Base-by-base conservation (phyloP, 2,797 vertebrate genomes). In the Luscinia megarhynchos region DNA sequence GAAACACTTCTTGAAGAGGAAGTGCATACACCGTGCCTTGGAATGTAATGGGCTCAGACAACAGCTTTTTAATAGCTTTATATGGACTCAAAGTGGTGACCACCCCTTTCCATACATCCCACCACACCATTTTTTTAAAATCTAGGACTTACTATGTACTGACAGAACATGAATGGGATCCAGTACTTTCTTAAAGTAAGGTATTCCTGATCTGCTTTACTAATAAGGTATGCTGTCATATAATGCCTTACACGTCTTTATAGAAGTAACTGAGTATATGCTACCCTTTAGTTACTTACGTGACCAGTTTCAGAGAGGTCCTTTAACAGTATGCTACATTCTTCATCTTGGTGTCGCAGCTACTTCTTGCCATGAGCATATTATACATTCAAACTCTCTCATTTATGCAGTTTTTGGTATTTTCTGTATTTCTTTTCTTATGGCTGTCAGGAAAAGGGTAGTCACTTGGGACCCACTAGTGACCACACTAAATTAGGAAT, bases 401-500 rank as follows among this genome's bases (percentile, higher is more conserved):
- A 55, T 8, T 32, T 36, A 63, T 0, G 2, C 11, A 43, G 24
- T 22, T 43, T 73, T 83, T 5, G 2, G 30, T 45, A 55, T 75
- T 93, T 62, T 80, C 55, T 50, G 29, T 66, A 53, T 57, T 67
- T n/a, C 38, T 84, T 57, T 67, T n/a, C 34, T 78, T 54, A 34
- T 5, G 18, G 59, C 23, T 36, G 24, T 46, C 70, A 88, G 61
- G 63, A 62, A 84, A 94, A 76, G 22, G 32, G 64, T 7, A 68
- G 70, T 38, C 58, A 83, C 64, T 54, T 48, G 74, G 85, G 38
- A 58, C 57, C 63, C 46, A 29, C 30, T 45, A 82, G 43, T 54
- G 78, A 83, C 80, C 84, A 63, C 57, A 76, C 67, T 82, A 92
- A 89, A 91, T 78, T 75, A 93, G 83, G 91, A 51, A 61, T 77